Evolutionary conservation across 1,140 invertebrate species (phyloP), one percentile per base, ranked within the genome.

Genomic region (Coelopa frigida): DNA sequence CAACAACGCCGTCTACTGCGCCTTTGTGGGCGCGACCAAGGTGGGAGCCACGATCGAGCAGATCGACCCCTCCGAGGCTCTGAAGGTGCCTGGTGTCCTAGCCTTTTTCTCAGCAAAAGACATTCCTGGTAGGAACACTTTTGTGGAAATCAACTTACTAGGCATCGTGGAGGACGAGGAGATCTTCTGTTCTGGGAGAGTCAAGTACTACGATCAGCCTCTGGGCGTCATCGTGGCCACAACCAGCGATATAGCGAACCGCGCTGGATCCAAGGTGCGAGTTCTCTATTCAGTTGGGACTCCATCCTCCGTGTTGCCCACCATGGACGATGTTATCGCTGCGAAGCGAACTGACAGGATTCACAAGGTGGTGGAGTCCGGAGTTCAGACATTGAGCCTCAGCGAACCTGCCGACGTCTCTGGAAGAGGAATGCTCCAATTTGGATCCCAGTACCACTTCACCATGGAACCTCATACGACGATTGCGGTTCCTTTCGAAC

Each of bases 221-320:
- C 49, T 89, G n/a, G 88, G 83, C 0, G 47, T 90, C 3, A 72
- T 91, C 2, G 76, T 81, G 0, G 87, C 84, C 0, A 69, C 71
- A 24, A 78, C 72, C 17, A 70, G 79, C 33, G 61, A 69, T 5
- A 44, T 79, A 29, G 84, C 84, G 2, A 62, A 80, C n/a, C 3
- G 26, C n/a, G n/a, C n/a, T n/a, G n/a, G n/a, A n/a, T n/a, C n/a
- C n/a, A n/a, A n/a, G n/a, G n/a, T n/a, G n/a, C n/a, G n/a, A n/a
- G n/a, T n/a, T n/a, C n/a, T n/a, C n/a, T n/a, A n/a, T n/a, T n/a
- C n/a, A n/a, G n/a, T n/a, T n/a, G n/a, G n/a, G n/a, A n/a, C n/a
- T n/a, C n/a, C n/a, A n/a, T n/a, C n/a, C n/a, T n/a, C n/a, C 12
- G 32, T 63, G 6, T 39, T 65, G 18, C 45, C 56, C 15, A 58